Evolutionary conservation across 1,140 invertebrate species (phyloP), one percentile per base, ranked within the genome.

Genomic region (Nasonia longicornis): DNA sequence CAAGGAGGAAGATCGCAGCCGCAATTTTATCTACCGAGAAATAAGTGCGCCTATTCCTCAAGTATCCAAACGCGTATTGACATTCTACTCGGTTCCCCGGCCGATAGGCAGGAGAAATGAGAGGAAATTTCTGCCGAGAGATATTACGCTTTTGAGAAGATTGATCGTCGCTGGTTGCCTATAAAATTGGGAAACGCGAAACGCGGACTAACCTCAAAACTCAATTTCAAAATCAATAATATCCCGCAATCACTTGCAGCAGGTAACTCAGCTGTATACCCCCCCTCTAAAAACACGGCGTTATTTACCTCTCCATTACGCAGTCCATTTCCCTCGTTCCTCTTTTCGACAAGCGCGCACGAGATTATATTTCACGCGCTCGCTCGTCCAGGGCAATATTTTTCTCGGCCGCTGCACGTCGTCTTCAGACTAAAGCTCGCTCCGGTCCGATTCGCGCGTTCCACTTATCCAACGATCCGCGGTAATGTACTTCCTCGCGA

Each of bases 391-490:
- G 12, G n/a, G 31, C 69, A 71, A 71, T 71, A 71, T 71, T 38
- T 71, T 38, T 71, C 69, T 42, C 31, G 35, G 35, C 69, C 35
- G 4, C 69, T 16, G 4, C 3, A 31, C 31, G 35, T 14, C 69
- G 69, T 31, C 29, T 71, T 42, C 35, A 38, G 35, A 38, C 69
- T 14, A 42, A 16, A 71, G 31, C 20, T 16, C 22, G 26, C 66
- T 66, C 16, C 16, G 45, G 38, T 26, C 45, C 71, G 70, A 20
- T 52, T 52, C 20, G 42, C 22, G 11, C 71, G 71, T 52, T 52
- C 38, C 45, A 73, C 71, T 73, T 73, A 38, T 16, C 42, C 71
- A 73, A 52, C 71, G 71, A 73, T 73, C 71, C 45, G 42, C 35
- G 42, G 0, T 67, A 67, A 67, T 67, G 22, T 12, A 12, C 20